These are phyloP conservation scores for Pipa parva DNA, from an alignment of 2,113 vertebrate genomes.

Conservation along the genomic window DNA sequence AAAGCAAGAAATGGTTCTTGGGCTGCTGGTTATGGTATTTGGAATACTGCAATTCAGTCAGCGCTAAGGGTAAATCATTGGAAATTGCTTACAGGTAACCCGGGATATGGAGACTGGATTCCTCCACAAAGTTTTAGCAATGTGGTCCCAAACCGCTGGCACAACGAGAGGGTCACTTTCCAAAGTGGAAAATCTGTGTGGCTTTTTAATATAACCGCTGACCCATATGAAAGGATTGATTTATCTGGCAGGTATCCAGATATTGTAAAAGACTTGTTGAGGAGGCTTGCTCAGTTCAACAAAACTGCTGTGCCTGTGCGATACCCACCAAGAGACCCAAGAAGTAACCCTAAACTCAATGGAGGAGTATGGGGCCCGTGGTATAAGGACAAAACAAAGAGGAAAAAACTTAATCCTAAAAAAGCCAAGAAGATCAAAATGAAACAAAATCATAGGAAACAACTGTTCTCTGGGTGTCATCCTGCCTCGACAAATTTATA, in stretches of 20 bases:
- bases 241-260: slow-evolving; percentile 77
- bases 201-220: slow-evolving; percentile 95
- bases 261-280: slow-evolving; percentile 82
- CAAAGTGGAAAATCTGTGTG: slow-evolving; percentile 86
- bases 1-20: slow-evolving; percentile 89
- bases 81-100: slow-evolving; percentile 91
- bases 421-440: slow-evolving; percentile 68
- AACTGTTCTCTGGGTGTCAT: slow-evolving; percentile 40
- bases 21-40: slow-evolving; percentile 88
- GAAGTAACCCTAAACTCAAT: slow-evolving; percentile 89
- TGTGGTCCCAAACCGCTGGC: slow-evolving; percentile 74
- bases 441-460: slow-evolving; percentile 49
- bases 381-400: slow-evolving; percentile 77
- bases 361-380: slow-evolving; percentile 96
- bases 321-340: slow-evolving; percentile 87
- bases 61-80: slow-evolving; percentile 88
- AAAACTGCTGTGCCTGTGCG: slow-evolving; percentile 86
- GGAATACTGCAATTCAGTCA: slow-evolving; percentile 91
- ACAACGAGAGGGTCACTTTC: slow-evolving; percentile 79
- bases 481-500: slow-evolving; percentile 43
- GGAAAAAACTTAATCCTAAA: slow-evolving; percentile 59
- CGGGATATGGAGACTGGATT: slow-evolving; percentile 92
- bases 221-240: slow-evolving; percentile 90
- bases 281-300: slow-evolving; percentile 81
- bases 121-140: slow-evolving; percentile 90